These are phyloP conservation scores for Amyelois transitella DNA, from an alignment of 1,140 invertebrate species.

Conservation along the genomic window DNA sequence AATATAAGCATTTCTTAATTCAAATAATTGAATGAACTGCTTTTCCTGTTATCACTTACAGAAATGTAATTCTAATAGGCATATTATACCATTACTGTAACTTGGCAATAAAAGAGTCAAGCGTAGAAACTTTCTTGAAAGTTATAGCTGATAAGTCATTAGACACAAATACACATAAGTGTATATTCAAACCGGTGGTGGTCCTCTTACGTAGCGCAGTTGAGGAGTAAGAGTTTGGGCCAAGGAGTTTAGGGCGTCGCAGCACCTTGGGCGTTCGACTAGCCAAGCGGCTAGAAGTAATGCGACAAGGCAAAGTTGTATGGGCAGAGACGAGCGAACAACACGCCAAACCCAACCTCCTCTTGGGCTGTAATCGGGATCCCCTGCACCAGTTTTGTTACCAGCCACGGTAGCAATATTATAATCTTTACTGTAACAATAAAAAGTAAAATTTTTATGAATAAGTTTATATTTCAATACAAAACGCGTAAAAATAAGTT, in stretches of 20 bases:
- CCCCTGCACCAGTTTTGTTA: constrained; percentile 49
- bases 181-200: constrained; percentile 84
- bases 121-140: neutral
- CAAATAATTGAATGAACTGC: no score
- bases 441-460: constrained; percentile 2
- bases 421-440: constrained; percentile 35
- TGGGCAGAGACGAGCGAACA: constrained; percentile 83
- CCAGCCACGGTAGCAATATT: constrained; percentile 30
- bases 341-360: constrained; percentile 84
- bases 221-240: constrained; percentile 88
- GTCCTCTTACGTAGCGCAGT: constrained; percentile 87
- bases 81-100: neutral
- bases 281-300: constrained; percentile 87
- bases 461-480: neutral
- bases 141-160: constrained; percentile 3
- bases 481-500: no score
- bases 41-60: no score
- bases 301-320: constrained; percentile 87
- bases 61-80: no score
- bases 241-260: constrained; percentile 89
- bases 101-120: neutral
- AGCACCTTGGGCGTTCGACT: constrained; percentile 87
- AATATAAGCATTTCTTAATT: no score
- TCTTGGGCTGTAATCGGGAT: constrained; percentile 67
- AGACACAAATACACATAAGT: constrained; percentile 5